phyloP scores from a whole-genome alignment of 92 coral and sea anemone genomes.

The Porites lobata region DNA sequence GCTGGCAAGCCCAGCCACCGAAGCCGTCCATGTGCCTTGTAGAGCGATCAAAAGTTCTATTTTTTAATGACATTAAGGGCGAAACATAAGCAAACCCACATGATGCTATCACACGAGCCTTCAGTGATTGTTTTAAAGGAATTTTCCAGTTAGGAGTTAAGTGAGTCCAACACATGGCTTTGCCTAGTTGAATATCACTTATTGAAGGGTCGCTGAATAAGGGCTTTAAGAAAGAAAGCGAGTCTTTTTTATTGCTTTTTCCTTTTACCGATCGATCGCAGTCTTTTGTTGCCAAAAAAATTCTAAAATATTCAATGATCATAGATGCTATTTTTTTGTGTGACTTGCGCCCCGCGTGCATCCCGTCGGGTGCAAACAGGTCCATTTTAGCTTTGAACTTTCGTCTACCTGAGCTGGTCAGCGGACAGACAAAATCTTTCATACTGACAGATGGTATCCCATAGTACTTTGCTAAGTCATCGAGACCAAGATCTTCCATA shows the following conservation, averaged over 20 bases:
- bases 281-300: neutral
- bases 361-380: neutral
- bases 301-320: neutral
- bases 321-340: neutral
- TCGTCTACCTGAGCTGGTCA: constrained; percentile 28
- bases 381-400: neutral
- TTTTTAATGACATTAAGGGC: neutral
- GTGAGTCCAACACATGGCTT: constrained; percentile 60
- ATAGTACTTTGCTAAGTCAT: constrained; percentile 61
- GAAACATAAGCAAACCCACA: neutral
- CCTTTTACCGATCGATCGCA: neutral
- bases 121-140: constrained; percentile 4
- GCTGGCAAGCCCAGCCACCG: neutral
- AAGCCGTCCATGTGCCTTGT: neutral
- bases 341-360: neutral
- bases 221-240: neutral
- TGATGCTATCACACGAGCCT: neutral
- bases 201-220: constrained; percentile 19
- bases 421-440: constrained; percentile 73
- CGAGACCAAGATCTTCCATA: constrained; percentile 65
- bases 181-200: constrained; percentile 9
- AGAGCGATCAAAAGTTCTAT: neutral
- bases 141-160: constrained; percentile 62
- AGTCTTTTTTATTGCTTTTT: neutral
- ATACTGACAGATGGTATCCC: constrained; percentile 65